Percentiles rank a stretch among this genome's conserved stretches.
These are phyloP conservation scores for Mizuhopecten yessoensis DNA, from an alignment of 1,140 invertebrate genomes.

Conservation along the genomic window DNA sequence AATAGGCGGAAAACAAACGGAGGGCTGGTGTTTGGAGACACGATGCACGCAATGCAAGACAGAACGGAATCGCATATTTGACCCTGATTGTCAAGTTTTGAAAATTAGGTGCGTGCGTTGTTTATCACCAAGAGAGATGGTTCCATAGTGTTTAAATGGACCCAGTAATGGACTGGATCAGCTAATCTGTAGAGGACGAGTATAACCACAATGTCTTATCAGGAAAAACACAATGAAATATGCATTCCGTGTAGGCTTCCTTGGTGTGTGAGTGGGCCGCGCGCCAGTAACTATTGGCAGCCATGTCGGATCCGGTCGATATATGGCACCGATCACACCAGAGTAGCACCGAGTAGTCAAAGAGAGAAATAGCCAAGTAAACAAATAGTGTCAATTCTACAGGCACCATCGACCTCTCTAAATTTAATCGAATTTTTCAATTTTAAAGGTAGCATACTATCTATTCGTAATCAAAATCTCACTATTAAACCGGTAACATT, in stretches of 20 bases:
- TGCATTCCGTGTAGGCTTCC: neutral
- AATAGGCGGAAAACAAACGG: neutral
- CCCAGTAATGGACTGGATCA: conserved; percentile 11
- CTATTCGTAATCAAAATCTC: no score
- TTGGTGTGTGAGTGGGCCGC: conserved; percentile 11
- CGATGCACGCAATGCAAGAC: neutral
- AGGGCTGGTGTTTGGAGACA: neutral
- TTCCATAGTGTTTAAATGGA: neutral
- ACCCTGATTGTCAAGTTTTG: conserved; percentile 29
- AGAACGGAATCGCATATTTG: neutral
- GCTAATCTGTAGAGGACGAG: neutral
- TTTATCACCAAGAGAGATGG: neutral
- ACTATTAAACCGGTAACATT: no score
- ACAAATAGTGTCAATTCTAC: neutral
- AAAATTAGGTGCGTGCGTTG: neutral
- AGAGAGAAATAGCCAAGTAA: neutral
- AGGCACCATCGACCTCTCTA: neutral
- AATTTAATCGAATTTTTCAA: no score
- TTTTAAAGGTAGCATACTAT: no score
- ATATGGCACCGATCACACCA: neutral
- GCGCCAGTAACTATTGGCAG: conserved; percentile 11
- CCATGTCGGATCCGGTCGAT: neutral
- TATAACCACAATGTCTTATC: neutral
- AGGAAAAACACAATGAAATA: conserved; percentile 32
- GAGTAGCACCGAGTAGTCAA: neutral